These are phyloP conservation scores for Rhynchonycteris naso DNA, from an alignment of 2,797 vertebrate species.

Conservation along the genomic window DNA sequence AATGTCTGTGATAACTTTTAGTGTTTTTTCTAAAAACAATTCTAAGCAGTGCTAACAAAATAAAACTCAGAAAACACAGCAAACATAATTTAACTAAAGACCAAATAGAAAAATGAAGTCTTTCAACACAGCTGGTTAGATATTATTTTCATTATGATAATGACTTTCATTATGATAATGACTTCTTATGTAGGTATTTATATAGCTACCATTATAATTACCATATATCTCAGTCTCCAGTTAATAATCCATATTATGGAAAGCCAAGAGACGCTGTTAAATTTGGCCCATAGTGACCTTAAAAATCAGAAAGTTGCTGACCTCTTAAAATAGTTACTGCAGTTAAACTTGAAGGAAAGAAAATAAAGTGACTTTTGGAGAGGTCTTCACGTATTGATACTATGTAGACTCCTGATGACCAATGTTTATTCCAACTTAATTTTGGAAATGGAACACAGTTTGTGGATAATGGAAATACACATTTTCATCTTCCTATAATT, in stretches of 20 bases:
- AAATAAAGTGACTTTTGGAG: neutral
- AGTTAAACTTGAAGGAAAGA: neutral
- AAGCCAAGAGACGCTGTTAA: neutral
- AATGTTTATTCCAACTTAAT: neutral
- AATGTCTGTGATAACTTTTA: neutral
- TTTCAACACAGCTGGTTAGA: neutral
- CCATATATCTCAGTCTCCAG: neutral
- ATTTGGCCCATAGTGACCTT: neutral
- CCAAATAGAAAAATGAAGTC: neutral
- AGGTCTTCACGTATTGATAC: neutral
- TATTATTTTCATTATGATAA: neutral
- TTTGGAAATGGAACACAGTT: neutral
- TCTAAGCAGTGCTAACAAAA: neutral
- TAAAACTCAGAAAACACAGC: neutral
- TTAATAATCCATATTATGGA: neutral
- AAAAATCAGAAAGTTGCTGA: neutral
- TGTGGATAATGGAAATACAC: neutral
- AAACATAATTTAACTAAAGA: neutral
- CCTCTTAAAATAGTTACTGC: neutral
- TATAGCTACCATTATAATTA: neutral
- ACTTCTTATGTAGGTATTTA: neutral
- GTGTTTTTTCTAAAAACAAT: neutral
- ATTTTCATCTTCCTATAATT: neutral
- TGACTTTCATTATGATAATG: neutral
- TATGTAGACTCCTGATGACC: neutral